Base-by-base conservation (phyloP, 2,797 vertebrate genomes). In the Halcyon smyrnensis region DNA sequence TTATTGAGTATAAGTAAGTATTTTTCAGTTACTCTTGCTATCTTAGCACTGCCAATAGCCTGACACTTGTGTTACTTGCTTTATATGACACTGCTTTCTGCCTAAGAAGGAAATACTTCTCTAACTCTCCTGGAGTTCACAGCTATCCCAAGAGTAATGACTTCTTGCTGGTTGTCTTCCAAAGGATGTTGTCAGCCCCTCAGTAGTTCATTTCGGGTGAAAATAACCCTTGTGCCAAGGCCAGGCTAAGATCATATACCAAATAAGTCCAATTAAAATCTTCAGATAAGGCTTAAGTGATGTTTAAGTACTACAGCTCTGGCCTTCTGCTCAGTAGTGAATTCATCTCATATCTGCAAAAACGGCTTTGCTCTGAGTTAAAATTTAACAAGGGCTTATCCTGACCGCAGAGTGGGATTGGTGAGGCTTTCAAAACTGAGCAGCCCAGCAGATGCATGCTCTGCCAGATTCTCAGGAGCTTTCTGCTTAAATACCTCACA, bases 41-140 rank as follows among this genome's bases (percentile, higher is more conserved):
- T 89, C 48, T 62, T 65, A 87, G 32, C 65, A 41, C 68, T 92
- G 68, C 86, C 76, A 90, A 46, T 71, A 83, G 45, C 37, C 37
- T 74, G 75, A 75, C n/a, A 13, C 46, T 95, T 71, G 53, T 8
- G 4, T 78, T 90, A 3, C 4, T 68, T 85, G 54, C 81, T 90
- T 87, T 90, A 16, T 79, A 64, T 71, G 91, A 95, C 62, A 68
- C 88, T 83, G 75, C 60, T 91, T 93, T 95, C 94, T 97, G 94
- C 96, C 95, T 96, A 96, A 96, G 95, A 95, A 83, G 91, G 94
- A 97, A 95, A 92, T 90, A 95, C 71, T 96, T 96, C 81, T 92
- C 75, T 76, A 67, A 69, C 81, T 89, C 86, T 94, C 69, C 63
- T 95, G 79, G 78, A 97, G 84, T 95, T 92, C 94, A 93, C 78